phyloP scores from a whole-genome alignment of 2,113 vertebrate species.

The Salminus brasiliensis region DNA sequence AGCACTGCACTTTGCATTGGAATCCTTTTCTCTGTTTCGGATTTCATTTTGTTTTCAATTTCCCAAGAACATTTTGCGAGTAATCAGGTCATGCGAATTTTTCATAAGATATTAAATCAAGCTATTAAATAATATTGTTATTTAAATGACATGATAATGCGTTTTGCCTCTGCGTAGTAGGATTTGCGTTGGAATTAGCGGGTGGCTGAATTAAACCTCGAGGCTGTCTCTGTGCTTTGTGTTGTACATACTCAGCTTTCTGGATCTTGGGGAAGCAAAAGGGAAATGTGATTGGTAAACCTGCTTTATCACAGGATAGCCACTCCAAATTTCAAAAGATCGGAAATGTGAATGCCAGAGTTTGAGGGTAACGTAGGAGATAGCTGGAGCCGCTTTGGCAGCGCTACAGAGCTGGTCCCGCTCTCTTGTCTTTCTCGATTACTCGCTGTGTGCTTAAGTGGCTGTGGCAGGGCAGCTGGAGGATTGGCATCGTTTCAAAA shows the following conservation, averaged over 20 bases:
- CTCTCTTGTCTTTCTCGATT: slow-evolving; percentile 39
- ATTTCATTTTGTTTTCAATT: neutral
- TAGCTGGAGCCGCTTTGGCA: slow-evolving; percentile 14
- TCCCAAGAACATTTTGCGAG: neutral
- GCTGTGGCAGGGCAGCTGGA: slow-evolving; percentile 42
- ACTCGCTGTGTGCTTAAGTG: slow-evolving; percentile 35
- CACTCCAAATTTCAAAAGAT: neutral
- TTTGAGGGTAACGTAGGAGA: slow-evolving; percentile 3
- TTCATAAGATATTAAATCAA: neutral
- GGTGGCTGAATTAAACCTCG: neutral
- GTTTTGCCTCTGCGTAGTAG: neutral
- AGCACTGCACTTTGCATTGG: too few relatives aligned
- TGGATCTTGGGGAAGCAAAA: neutral
- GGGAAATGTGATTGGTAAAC: neutral
- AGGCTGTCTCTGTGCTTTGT: neutral
- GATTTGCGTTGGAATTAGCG: neutral
- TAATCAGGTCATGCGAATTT: neutral
- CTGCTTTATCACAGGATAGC: neutral
- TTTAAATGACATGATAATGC: neutral
- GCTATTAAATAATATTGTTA: neutral
- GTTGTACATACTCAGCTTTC: too few relatives aligned
- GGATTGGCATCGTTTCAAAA: slow-evolving; percentile 42
- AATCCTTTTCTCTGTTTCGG: too few relatives aligned
- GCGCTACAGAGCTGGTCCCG: slow-evolving; percentile 11
- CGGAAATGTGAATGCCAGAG: slow-evolving; percentile 8